Percentiles rank a stretch among this genome's conserved stretches.
These are phyloP conservation scores for Acipenser ruthenus DNA, from an alignment of 2,797 vertebrate genomes.

Conservation along the genomic window DNA sequence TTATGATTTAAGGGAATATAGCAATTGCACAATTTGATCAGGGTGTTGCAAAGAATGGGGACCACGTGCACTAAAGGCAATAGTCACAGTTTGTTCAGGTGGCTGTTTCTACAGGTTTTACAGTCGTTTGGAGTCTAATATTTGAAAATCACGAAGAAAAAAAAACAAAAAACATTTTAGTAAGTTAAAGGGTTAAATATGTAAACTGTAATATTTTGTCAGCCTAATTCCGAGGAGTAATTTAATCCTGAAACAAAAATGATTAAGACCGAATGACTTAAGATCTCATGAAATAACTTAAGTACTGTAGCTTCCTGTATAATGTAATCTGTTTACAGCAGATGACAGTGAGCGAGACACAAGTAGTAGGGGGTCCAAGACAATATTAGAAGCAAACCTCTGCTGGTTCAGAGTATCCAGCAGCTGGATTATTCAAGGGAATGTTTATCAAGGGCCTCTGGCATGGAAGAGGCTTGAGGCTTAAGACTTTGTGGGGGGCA, in stretches of 20 bases:
- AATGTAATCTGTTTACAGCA: constrained; percentile 2
- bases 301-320: neutral
- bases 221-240: too few species aligned
- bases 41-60: too few species aligned
- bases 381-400: neutral
- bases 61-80: too few species aligned
- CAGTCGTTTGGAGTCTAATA: too few species aligned
- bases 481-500: neutral
- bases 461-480: neutral
- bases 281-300: neutral
- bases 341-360: neutral
- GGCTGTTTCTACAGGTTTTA: too few species aligned
- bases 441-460: neutral
- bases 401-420: neutral
- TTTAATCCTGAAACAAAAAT: too few species aligned
- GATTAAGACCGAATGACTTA: neutral
- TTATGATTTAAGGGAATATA: constrained; percentile 11
- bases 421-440: neutral
- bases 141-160: too few species aligned
- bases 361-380: neutral
- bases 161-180: too few species aligned
- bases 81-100: too few species aligned
- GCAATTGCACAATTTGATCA: too few species aligned
- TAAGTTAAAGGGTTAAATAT: too few species aligned
- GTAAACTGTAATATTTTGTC: too few species aligned